Evolutionary conservation across 2,797 vertebrate genomes (phyloP).

Genomic region (Cossypha niveicapilla): DNA sequence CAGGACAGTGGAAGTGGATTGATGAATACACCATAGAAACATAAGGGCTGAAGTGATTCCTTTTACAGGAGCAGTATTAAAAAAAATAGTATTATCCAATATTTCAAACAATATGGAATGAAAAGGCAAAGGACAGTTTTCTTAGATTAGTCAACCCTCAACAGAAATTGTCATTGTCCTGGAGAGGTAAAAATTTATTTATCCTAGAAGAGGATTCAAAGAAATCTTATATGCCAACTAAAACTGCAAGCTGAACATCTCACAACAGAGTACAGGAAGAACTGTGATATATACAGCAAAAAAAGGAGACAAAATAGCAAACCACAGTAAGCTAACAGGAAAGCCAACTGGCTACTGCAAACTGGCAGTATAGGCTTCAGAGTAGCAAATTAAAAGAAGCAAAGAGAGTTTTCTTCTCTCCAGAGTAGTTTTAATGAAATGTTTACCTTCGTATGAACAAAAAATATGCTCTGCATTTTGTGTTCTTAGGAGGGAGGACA

Average conservation of each 20-base stretch:
- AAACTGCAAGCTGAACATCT: background rate
- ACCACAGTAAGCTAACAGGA: background rate
- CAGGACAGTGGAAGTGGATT: background rate
- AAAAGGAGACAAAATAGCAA: conserved; percentile 5
- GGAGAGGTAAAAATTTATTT: background rate
- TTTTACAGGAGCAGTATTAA: background rate
- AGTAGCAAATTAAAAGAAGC: background rate
- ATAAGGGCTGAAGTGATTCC: background rate
- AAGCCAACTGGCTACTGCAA: background rate
- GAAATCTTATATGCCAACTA: background rate
- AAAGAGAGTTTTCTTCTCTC: background rate
- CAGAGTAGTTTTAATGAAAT: background rate
- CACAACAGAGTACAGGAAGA: background rate
- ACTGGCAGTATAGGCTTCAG: background rate
- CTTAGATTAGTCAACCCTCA: background rate
- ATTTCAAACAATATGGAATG: background rate
- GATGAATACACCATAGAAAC: background rate
- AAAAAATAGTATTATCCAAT: background rate
- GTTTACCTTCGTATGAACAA: background rate
- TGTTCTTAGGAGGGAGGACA: background rate
- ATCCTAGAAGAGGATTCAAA: background rate
- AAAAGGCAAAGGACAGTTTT: background rate
- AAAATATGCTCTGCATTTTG: background rate
- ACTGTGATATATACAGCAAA: background rate
- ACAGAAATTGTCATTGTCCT: background rate